Evolutionary conservation across 2,113 vertebrate genomes (phyloP).

Genomic region (Oenanthe oenanthe): DNA sequence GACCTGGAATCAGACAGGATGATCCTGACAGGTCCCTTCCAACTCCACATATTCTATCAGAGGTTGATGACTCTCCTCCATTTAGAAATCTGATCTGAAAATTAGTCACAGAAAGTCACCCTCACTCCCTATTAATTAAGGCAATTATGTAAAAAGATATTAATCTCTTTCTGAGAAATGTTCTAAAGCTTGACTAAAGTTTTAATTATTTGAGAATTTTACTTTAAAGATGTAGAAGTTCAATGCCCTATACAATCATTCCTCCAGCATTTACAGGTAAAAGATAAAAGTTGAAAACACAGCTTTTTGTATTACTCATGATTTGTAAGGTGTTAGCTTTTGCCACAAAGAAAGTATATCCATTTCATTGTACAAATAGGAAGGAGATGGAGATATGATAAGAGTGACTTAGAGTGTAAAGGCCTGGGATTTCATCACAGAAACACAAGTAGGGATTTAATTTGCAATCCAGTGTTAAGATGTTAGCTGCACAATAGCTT

Average conservation of each 20-base stretch:
- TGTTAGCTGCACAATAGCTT: background rate
- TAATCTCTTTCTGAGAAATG: background rate
- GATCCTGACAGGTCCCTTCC: background rate
- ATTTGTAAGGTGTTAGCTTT: background rate
- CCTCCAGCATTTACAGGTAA: background rate
- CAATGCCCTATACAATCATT: background rate
- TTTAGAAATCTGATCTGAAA: slow-evolving; percentile 21
- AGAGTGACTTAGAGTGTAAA: slow-evolving; percentile 30
- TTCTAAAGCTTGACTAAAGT: background rate
- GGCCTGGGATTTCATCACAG: background rate
- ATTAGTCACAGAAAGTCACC: slow-evolving; percentile 49
- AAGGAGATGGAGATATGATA: slow-evolving; percentile 22
- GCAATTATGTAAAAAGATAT: slow-evolving; percentile 18
- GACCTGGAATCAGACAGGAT: background rate
- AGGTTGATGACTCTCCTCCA: background rate
- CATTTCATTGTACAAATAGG: background rate
- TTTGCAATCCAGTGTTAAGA: slow-evolving; percentile 16
- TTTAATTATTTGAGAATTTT: slow-evolving; percentile 6
- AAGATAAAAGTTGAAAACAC: background rate
- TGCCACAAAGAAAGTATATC: slow-evolving; percentile 1
- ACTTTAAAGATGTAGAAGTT: background rate
- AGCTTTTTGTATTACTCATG: background rate
- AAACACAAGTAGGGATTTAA: slow-evolving; percentile 35
- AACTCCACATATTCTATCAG: background rate
- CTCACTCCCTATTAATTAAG: slow-evolving; percentile 22